These are phyloP conservation scores for Eurosta solidaginis DNA, from an alignment of 1,140 invertebrate species.

Conservation along the genomic window DNA sequence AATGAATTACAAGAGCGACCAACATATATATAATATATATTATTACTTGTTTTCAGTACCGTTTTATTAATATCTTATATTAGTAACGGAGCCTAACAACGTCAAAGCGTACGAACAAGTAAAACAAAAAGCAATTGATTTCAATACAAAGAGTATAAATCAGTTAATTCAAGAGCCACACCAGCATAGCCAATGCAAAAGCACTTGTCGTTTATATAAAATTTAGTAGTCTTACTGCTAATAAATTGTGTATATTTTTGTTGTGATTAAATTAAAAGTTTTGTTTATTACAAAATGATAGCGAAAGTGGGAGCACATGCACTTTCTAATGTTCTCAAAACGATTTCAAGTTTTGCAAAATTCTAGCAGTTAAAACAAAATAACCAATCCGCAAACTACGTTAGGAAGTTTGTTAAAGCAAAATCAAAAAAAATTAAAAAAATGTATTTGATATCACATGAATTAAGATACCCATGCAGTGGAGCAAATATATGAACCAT, in stretches of 20 bases:
- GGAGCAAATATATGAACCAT: constrained; percentile 9
- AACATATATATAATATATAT: neutral
- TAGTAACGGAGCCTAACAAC: constrained; percentile 14
- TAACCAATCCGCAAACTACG: neutral
- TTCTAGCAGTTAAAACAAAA: constrained; percentile 1
- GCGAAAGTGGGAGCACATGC: neutral
- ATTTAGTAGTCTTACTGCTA: constrained; percentile 12
- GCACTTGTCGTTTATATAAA: constrained; percentile 18
- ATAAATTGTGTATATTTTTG: constrained; percentile 16
- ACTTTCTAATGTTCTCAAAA: constrained; percentile 6
- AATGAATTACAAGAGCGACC: constrained; percentile 2
- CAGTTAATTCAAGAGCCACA: constrained; percentile 8
- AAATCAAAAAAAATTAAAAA: neutral
- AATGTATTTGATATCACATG: constrained; percentile 17
- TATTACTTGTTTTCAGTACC: neutral
- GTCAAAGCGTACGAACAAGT: neutral
- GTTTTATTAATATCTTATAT: constrained; percentile 7
- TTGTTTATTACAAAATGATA: constrained; percentile 20
- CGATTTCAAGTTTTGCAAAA: constrained; percentile 17
- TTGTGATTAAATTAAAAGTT: constrained; percentile 11
- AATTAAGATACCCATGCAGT: neutral
- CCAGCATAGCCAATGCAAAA: constrained; percentile 21
- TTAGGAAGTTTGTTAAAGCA: neutral
- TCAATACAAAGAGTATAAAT: neutral
- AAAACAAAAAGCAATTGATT: neutral